Conservation (phyloP, 2,113 vertebrate genomes). For the Stegostoma tigrinum region DNA sequence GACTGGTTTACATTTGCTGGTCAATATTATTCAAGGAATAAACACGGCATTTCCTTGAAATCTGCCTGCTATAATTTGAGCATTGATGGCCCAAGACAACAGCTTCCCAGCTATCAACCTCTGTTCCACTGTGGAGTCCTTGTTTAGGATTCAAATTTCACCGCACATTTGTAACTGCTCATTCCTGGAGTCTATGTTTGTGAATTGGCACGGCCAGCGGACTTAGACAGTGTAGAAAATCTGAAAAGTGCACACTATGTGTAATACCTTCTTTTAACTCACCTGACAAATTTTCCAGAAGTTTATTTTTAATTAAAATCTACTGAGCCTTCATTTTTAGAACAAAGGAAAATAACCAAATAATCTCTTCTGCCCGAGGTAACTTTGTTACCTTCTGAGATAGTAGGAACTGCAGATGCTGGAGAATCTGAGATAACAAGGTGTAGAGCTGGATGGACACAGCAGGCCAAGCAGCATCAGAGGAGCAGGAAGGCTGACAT, state of each 20-base stretch:
- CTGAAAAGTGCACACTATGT: neutral
- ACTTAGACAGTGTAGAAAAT: neutral
- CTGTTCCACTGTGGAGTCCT: neutral
- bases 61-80: neutral
- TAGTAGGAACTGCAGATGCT: too few relatives aligned
- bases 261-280: neutral
- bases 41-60: neutral
- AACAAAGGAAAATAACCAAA: too few relatives aligned
- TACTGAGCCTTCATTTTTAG: too few relatives aligned
- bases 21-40: neutral
- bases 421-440: too few relatives aligned
- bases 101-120: neutral
- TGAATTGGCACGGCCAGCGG: neutral
- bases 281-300: too few relatives aligned
- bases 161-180: neutral
- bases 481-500: too few relatives aligned
- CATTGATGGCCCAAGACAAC: too few relatives aligned
- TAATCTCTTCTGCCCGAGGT: neutral
- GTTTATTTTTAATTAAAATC: too few relatives aligned
- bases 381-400: too few relatives aligned
- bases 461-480: too few relatives aligned
- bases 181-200: neutral
- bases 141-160: neutral
- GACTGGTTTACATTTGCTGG: neutral
- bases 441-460: too few relatives aligned